phyloP scores from a whole-genome alignment of 2,888 invertebrate species.

The Chrysopilus asiliformis region DNA sequence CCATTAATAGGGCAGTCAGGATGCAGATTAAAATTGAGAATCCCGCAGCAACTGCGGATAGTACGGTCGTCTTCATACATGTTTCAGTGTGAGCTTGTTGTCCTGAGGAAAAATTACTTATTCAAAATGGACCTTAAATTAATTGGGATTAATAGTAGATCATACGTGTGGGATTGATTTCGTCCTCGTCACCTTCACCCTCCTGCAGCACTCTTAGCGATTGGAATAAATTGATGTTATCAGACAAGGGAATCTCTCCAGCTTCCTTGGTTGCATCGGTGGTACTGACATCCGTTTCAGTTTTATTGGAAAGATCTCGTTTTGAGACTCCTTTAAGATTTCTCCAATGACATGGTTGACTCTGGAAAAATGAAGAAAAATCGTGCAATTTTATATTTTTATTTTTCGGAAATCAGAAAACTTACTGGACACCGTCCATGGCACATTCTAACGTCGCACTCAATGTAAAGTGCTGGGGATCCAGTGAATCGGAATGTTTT shows the following conservation, averaged over 20 bases:
- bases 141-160: not conserved
- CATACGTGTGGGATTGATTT: no score
- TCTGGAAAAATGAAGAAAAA: slow-evolving; percentile 40
- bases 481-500: slow-evolving; percentile 83
- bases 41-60: slow-evolving; percentile 54
- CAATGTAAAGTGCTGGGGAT: slow-evolving; percentile 84
- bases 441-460: slow-evolving; percentile 91
- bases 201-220: slow-evolving; percentile 77
- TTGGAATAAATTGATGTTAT: slow-evolving; percentile 83
- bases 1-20: slow-evolving; percentile 55
- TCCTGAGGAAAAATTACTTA: no score
- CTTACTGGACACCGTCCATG: slow-evolving; percentile 87
- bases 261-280: slow-evolving; percentile 45
- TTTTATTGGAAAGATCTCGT: slow-evolving; percentile 46
- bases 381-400: slow-evolving; percentile 2
- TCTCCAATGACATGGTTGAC: slow-evolving; percentile 87
- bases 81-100: slow-evolving; percentile 40
- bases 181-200: slow-evolving; percentile 57
- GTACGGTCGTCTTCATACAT: slow-evolving; percentile 48
- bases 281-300: slow-evolving; percentile 30
- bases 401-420: not conserved
- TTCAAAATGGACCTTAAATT: not conserved
- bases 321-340: slow-evolving; percentile 70
- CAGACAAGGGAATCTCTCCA: slow-evolving; percentile 49
- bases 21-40: slow-evolving; percentile 58